Evolutionary conservation across 1,140 invertebrate genomes (phyloP).

Genomic region (Marisa cornuarietis): DNA sequence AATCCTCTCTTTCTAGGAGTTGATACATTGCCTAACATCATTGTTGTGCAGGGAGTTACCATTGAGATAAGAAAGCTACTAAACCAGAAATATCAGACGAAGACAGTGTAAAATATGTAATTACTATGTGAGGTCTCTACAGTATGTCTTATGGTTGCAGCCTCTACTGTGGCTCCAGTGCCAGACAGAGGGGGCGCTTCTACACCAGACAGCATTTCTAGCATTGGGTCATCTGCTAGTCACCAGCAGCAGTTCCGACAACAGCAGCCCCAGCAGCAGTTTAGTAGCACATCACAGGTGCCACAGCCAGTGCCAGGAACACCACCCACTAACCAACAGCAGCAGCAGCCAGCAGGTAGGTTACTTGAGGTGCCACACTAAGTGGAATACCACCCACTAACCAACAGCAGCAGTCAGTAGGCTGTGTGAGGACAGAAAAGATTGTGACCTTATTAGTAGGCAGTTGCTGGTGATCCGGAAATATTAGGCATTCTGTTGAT

Average conservation of each 20-base stretch:
- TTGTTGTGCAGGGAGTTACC: too few relatives aligned
- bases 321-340: not conserved
- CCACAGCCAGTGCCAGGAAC: not conserved
- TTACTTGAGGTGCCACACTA: not conserved
- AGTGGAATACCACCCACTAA: not conserved
- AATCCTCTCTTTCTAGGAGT: too few relatives aligned
- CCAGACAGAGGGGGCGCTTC: slow-evolving; percentile 34
- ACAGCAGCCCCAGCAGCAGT: slow-evolving; percentile 31
- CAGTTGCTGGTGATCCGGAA: too few relatives aligned
- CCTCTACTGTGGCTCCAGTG: too few relatives aligned
- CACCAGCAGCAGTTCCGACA: slow-evolving; percentile 39
- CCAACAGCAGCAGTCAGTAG: not conserved
- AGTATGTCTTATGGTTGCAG: too few relatives aligned
- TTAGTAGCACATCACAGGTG: not conserved
- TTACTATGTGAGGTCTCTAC: not conserved
- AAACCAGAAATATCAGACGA: not conserved
- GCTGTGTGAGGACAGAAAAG: too few relatives aligned
- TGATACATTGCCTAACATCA: too few relatives aligned
- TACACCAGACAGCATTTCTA: slow-evolving; percentile 60
- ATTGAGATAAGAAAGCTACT: not conserved
- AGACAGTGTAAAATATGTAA: not conserved
- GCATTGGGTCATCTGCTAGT: slow-evolving; percentile 55
- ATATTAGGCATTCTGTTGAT: too few relatives aligned
- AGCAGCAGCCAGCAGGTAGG: slow-evolving; percentile 4
- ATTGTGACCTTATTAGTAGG: too few relatives aligned